Conservation (phyloP, 2,113 vertebrate species). For the Emydocephalus ijimae region DNA sequence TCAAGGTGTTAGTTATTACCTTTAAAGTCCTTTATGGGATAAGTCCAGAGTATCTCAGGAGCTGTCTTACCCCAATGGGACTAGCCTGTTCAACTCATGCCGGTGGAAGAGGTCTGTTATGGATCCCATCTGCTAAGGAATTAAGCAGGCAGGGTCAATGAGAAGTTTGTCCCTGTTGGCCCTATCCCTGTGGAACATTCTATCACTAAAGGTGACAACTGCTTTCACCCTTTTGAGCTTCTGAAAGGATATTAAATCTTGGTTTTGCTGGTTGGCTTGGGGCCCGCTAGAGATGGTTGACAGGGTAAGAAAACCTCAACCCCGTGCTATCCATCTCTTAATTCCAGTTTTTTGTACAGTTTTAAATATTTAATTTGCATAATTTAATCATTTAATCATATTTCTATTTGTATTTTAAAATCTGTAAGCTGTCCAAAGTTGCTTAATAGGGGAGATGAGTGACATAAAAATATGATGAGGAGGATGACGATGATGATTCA, state of each 20-base stretch:
- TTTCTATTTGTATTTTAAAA: neutral
- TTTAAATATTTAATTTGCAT: neutral
- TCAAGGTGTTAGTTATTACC: neutral
- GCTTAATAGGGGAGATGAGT: neutral
- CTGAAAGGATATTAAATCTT: neutral
- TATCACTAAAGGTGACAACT: neutral
- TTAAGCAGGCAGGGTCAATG: neutral
- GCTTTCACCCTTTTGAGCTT: neutral
- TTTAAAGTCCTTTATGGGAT: neutral
- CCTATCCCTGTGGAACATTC: neutral
- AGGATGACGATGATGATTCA: too few relatives aligned
- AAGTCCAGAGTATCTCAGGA: neutral
- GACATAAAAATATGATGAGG: neutral
- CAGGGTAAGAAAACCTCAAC: neutral
- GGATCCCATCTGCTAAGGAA: neutral
- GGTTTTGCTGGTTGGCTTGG: neutral
- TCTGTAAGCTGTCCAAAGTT: neutral
- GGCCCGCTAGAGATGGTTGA: neutral
- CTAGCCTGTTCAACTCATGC: neutral
- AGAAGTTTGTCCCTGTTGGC: neutral
- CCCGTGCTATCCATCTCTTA: neutral
- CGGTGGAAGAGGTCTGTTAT: neutral
- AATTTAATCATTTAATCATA: neutral
- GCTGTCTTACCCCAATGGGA: neutral
- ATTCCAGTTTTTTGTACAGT: neutral